Base-by-base conservation (phyloP, 2,888 invertebrate genomes). In the Bellardia bayeri region DNA sequence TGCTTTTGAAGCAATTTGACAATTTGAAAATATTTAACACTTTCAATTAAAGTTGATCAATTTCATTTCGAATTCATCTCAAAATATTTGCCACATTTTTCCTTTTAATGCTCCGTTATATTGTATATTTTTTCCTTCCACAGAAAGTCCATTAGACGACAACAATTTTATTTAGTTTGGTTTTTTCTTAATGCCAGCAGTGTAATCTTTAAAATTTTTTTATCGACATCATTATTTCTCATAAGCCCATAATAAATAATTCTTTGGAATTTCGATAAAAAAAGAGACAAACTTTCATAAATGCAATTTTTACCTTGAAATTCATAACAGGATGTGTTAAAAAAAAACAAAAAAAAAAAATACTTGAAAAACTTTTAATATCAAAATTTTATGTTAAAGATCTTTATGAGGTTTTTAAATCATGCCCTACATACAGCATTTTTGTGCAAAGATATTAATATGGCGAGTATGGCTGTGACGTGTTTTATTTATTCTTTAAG, bases 181-280 rank as follows among this genome's bases (percentile, higher is more conserved):
- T 37, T 79, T 82, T 58, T 8, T 14, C 51, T 69, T 68, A 33
- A 45, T 14, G 56, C 49, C 56, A n/a, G 40, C 30, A 79, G 85
- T 82, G 85, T 87, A 87, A 87, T 82, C 85, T 87, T 87, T 75
- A 87, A 87, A 87, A 82, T 87, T 87, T 87, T 87, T 87, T 87
- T 87, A 87, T 87, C 87, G 85, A 85, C 87, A 87, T 87, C 87
- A 87, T 87, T 87, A 87, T 85, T 87, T 87, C 87, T 87, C 87
- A 87, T 87, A 87, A 87, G 63, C 82, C 82, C 87, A 79, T 85
- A 87, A 87, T 87, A 87, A 87, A 87, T 87, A 87, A 87, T 87
- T 87, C 87, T 66, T 85, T 82, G 87, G 87, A 87, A 87, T 87
- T 85, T 85, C 74, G 69, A 79, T 75, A 79, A 82, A 87, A 63